These are phyloP conservation scores for Lordiphosa fenestrarum DNA, from an alignment of 2,888 invertebrate species.

Conservation along the genomic window DNA sequence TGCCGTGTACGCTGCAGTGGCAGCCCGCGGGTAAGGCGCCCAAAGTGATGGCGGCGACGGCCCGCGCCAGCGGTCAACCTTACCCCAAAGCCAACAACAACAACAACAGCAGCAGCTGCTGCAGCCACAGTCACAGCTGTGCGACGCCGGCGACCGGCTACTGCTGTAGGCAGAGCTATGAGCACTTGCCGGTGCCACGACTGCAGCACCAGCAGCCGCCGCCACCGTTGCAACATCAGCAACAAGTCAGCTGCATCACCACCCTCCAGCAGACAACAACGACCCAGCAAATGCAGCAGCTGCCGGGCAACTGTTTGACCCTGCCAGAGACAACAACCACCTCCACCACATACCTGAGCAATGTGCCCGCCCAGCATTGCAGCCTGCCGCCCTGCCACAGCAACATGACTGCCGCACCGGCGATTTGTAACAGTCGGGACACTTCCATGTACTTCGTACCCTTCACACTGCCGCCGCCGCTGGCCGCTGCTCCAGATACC, in stretches of 20 bases:
- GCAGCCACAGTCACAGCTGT: conserved; percentile 29
- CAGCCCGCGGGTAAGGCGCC: conserved; percentile 72
- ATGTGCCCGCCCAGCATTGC: conserved; percentile 22
- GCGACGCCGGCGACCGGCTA: conserved; percentile 21
- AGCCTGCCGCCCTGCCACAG: conserved; percentile 7
- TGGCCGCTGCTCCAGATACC: conserved; percentile 9
- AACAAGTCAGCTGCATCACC: conserved; percentile 49
- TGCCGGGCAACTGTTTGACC: conserved; percentile 30
- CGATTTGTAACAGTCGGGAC: conserved; percentile 13
- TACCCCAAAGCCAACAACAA: conserved; percentile 50
- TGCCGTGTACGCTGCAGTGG: conserved; percentile 78
- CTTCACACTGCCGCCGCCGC: conserved; percentile 21
- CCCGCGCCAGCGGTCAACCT: conserved; percentile 66
- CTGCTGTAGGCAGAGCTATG: conserved; percentile 51
- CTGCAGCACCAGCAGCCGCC: conserved; percentile 51
- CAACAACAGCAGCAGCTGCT: conserved; percentile 22
- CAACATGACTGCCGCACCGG: conserved; percentile 1
- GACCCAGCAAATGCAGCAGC: conserved; percentile 39
- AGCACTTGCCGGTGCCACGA: conserved; percentile 60
- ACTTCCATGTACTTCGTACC: conserved; percentile 31
- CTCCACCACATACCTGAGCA: conserved; percentile 25
- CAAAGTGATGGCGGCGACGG: conserved; percentile 54
- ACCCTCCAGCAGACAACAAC: conserved; percentile 59
- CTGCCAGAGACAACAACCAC: conserved; percentile 26
- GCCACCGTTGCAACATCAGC: conserved; percentile 34